Percentiles rank a stretch among this genome's conserved stretches.
phyloP scores from a whole-genome alignment of 2,888 invertebrate genomes.

The Automeris io region DNA sequence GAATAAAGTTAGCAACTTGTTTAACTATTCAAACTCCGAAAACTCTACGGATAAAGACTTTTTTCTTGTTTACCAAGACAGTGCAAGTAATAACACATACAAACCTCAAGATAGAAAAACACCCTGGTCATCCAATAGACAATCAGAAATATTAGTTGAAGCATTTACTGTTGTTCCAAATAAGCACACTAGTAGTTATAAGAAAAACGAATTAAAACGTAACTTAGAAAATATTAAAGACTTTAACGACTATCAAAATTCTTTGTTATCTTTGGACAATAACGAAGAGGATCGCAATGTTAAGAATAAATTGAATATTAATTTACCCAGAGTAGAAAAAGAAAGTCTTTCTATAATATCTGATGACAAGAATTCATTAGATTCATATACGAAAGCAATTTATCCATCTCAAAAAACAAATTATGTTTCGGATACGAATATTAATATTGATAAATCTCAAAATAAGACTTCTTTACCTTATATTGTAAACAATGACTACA shows the following conservation, averaged over 20 bases:
- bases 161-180: conserved; percentile 16
- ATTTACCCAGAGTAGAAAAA: conserved; percentile 35
- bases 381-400: conserved; percentile 30
- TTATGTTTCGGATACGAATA: conserved; percentile 22
- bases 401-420: conserved; percentile 25
- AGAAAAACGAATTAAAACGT: conserved; percentile 7
- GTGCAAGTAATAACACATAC: conserved; percentile 26
- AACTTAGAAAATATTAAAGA: conserved; percentile 7
- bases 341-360: conserved; percentile 28
- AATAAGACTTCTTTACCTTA: conserved; percentile 4
- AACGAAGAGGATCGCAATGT: conserved; percentile 28
- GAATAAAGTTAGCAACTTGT: conserved; percentile 13
- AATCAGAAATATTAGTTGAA: conserved; percentile 23
- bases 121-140: conserved; percentile 17
- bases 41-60: conserved; percentile 41
- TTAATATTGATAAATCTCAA: conserved; percentile 11
- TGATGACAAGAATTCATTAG: conserved; percentile 36
- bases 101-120: conserved; percentile 18
- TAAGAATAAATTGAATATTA: conserved; percentile 39
- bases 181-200: conserved; percentile 9
- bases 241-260: conserved; percentile 7
- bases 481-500: not conserved
- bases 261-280: conserved; percentile 17
- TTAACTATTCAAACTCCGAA: conserved; percentile 19
- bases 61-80: conserved; percentile 51